Evolutionary conservation across 1,140 invertebrate species (phyloP).

Genomic region (Diuraphis noxia): DNA sequence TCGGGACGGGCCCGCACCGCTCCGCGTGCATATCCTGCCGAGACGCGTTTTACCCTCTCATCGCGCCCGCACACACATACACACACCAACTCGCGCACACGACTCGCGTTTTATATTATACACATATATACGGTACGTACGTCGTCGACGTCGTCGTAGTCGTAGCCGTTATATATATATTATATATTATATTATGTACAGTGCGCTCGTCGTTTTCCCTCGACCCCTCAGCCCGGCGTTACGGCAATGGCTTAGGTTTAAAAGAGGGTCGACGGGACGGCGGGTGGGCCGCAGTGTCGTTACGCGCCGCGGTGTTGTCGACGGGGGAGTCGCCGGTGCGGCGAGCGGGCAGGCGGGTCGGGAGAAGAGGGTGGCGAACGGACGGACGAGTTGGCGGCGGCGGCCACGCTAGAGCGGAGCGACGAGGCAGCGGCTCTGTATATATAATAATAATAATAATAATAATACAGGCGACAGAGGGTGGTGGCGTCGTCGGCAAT

Average conservation of each 20-base stretch:
- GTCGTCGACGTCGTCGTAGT: background rate
- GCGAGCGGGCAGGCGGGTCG: background rate
- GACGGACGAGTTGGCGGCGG: background rate
- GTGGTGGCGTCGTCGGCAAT: background rate
- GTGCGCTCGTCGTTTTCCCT: background rate
- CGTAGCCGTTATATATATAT: background rate
- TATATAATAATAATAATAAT: slow-evolving; percentile 1
- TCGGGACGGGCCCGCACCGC: background rate
- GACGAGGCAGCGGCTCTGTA: background rate
- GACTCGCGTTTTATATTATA: background rate
- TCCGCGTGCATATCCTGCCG: background rate
- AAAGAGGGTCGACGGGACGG: slow-evolving; percentile 32
- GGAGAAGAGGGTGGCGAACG: background rate
- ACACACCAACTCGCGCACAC: background rate
- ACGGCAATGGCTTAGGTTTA: slow-evolving; percentile 19
- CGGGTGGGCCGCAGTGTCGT: background rate
- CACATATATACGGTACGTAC: background rate
- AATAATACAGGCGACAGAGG: slow-evolving; percentile 6
- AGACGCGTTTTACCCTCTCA: slow-evolving; percentile 1
- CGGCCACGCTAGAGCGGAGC: background rate
- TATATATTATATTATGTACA: slow-evolving; percentile 15
- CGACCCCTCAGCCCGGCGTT: background rate
- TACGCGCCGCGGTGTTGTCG: background rate
- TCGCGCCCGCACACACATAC: background rate
- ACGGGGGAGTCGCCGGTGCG: background rate